phyloP scores from a whole-genome alignment of 2,113 vertebrate species.

The Solea senegalensis region DNA sequence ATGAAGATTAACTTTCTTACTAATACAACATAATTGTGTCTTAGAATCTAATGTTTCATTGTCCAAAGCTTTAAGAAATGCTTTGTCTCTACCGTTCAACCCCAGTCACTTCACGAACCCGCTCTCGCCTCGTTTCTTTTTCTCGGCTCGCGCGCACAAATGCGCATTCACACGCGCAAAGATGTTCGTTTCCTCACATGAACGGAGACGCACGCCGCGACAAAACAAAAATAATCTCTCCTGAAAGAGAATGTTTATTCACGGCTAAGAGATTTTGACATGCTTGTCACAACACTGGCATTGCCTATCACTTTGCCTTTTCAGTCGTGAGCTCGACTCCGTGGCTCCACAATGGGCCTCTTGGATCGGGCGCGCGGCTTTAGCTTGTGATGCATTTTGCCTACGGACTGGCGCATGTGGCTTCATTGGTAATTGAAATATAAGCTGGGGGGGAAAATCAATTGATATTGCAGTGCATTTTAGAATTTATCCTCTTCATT shows the following conservation, averaged over 20 bases:
- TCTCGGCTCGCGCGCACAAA: background rate
- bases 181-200: background rate
- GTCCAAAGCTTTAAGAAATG: too few relatives aligned
- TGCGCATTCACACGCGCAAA: background rate
- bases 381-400: constrained; percentile 29
- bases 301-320: constrained; percentile 56
- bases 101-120: background rate
- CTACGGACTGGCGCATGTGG: background rate
- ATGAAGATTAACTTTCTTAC: too few relatives aligned
- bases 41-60: too few relatives aligned
- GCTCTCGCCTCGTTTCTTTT: constrained; percentile 23
- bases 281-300: constrained; percentile 61
- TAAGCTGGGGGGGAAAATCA: constrained; percentile 2
- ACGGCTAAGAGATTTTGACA: constrained; percentile 66
- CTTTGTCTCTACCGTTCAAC: background rate
- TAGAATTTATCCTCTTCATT: background rate
- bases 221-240: constrained; percentile 68
- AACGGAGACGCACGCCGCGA: constrained; percentile 18
- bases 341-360: constrained; percentile 22
- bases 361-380: constrained; percentile 29
- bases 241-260: constrained; percentile 64
- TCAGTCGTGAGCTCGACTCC: constrained; percentile 33
- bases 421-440: constrained; percentile 37
- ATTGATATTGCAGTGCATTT: constrained; percentile 7
- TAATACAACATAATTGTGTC: too few relatives aligned